These are phyloP conservation scores for Apis florea DNA, from an alignment of 1,140 invertebrate species.

Conservation along the genomic window DNA sequence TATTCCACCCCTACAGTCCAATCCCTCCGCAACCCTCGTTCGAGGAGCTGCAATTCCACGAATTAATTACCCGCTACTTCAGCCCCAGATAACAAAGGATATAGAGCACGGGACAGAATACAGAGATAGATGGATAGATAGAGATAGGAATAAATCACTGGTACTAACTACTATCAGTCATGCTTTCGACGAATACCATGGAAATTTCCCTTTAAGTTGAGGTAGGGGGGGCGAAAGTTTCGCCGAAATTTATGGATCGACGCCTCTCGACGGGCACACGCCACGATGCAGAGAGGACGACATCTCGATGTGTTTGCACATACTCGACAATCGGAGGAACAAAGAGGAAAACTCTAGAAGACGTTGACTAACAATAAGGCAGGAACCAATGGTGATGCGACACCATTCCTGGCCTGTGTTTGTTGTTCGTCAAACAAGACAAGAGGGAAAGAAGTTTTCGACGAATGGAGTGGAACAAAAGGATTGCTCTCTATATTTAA, in stretches of 20 bases:
- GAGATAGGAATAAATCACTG: slow-evolving; percentile 25
- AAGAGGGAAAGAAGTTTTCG: too few relatives aligned
- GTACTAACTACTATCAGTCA: slow-evolving; percentile 39
- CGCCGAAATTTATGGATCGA: slow-evolving; percentile 40
- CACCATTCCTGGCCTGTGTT: too few relatives aligned
- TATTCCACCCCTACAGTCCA: background rate
- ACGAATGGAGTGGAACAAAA: too few relatives aligned
- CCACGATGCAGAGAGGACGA: background rate
- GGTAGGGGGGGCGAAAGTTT: background rate
- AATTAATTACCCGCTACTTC: slow-evolving; percentile 44
- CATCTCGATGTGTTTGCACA: background rate
- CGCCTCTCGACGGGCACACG: background rate
- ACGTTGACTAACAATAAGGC: too few relatives aligned
- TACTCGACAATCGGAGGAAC: too few relatives aligned
- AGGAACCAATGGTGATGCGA: too few relatives aligned
- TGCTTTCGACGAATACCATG: slow-evolving; percentile 20
- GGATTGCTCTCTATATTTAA: too few relatives aligned
- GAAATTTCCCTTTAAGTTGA: slow-evolving; percentile 14
- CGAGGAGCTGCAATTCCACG: slow-evolving; percentile 39
- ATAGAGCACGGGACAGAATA: slow-evolving; percentile 8
- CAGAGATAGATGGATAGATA: background rate
- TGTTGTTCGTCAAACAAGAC: too few relatives aligned
- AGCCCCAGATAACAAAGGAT: slow-evolving; percentile 40
- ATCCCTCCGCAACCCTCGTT: background rate
- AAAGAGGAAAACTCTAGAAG: too few relatives aligned